phyloP scores from a whole-genome alignment of 2,113 vertebrate genomes.

The Dolichotis patagonum region DNA sequence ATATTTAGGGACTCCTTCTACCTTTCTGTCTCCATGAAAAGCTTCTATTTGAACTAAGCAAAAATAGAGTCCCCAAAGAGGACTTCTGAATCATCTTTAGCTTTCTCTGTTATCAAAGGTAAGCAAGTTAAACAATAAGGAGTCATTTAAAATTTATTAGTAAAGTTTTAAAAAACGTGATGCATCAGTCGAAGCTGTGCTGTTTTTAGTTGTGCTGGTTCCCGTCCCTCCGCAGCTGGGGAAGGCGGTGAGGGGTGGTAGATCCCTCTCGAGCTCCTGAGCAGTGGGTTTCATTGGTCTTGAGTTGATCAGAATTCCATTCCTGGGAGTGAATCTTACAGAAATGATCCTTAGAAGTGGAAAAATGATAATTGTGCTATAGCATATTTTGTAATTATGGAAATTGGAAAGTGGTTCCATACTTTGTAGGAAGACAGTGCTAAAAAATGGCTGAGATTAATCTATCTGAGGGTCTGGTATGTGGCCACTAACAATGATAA shows the following conservation, averaged over 20 bases:
- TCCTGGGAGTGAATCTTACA: neutral
- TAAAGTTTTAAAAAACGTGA: neutral
- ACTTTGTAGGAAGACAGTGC: neutral
- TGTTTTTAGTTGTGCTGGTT: neutral
- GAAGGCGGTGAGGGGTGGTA: neutral
- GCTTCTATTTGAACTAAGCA: constrained; percentile 2
- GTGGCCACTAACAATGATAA: neutral
- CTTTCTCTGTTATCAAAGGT: constrained; percentile 20
- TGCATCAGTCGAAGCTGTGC: neutral
- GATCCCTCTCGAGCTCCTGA: neutral
- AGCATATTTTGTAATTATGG: neutral
- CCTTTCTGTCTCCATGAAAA: neutral
- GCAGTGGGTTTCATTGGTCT: neutral
- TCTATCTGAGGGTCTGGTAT: neutral
- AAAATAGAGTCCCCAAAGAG: neutral
- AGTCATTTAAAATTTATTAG: neutral
- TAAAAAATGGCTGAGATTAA: neutral
- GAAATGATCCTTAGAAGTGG: neutral
- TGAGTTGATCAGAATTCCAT: neutral
- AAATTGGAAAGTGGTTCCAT: neutral
- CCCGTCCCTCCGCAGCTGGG: neutral
- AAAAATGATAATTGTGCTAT: neutral
- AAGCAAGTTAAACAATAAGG: neutral
- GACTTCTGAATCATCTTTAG: neutral
- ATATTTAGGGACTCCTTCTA: neutral